phyloP scores from a whole-genome alignment of 1,140 invertebrate species.

The Hyphantria cunea region DNA sequence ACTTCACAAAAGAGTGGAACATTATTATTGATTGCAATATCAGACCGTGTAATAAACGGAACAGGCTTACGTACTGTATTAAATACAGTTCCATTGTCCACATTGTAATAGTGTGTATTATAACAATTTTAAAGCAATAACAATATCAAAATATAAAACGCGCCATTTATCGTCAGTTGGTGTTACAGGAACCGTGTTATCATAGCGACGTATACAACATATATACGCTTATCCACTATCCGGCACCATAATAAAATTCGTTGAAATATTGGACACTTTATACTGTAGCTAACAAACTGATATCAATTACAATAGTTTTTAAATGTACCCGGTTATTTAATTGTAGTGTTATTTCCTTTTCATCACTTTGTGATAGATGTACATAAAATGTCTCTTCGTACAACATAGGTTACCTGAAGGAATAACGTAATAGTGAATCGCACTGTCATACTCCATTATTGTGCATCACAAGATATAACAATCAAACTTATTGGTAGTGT shows the following conservation, averaged over 20 bases:
- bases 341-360: no score
- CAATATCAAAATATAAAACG: constrained; percentile 12
- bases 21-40: no score
- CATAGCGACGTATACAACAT: constrained; percentile 11
- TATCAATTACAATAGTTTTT: neutral
- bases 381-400: no score
- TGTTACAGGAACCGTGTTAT: constrained; percentile 23
- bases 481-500: no score
- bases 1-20: no score
- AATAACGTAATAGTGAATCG: no score
- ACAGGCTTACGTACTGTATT: neutral
- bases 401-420: no score
- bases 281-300: neutral
- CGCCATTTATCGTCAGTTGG: constrained; percentile 8
- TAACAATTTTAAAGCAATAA: constrained; percentile 3
- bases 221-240: constrained; percentile 16
- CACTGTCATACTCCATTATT: no score
- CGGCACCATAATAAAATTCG: constrained; percentile 6
- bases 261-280: neutral
- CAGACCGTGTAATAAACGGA: neutral
- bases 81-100: neutral
- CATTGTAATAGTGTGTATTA: neutral
- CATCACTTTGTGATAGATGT: no score
- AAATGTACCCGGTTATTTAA: neutral
- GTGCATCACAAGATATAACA: no score